Evolutionary conservation across 2,797 vertebrate species (phyloP).

Genomic region (Chromis chromis): DNA sequence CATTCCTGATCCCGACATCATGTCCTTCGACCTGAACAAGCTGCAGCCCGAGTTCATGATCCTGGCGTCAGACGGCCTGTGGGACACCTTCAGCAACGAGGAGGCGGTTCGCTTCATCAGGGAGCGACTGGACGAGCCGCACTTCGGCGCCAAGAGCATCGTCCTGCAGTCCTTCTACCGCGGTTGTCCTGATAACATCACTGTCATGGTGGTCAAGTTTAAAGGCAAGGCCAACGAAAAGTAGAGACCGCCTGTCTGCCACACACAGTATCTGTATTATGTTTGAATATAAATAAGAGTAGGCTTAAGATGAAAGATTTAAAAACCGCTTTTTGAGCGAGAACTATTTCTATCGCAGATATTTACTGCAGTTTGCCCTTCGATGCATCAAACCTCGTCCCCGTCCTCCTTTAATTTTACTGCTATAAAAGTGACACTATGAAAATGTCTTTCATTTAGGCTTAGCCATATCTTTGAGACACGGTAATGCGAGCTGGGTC

Average conservation of each 20-base stretch:
- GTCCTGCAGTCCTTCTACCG: slow-evolving; percentile 96
- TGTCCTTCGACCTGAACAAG: slow-evolving; percentile 97
- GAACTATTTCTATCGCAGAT: slow-evolving; percentile 70
- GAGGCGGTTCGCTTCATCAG: slow-evolving; percentile 97
- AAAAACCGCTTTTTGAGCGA: slow-evolving; percentile 62
- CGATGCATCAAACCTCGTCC: slow-evolving; percentile 9
- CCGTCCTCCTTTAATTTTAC: slow-evolving; percentile 25
- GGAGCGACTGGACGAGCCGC: slow-evolving; percentile 96
- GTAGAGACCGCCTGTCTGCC: slow-evolving; percentile 71
- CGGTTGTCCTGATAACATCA: slow-evolving; percentile 98
- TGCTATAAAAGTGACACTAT: slow-evolving; percentile 42
- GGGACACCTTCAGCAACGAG: slow-evolving; percentile 99
- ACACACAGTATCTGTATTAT: slow-evolving; percentile 45
- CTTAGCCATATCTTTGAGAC: slow-evolving; percentile 29
- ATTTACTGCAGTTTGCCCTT: slow-evolving; percentile 52
- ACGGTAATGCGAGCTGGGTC: slow-evolving; percentile 48
- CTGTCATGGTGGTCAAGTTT: slow-evolving; percentile 99
- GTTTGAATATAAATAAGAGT: slow-evolving; percentile 59
- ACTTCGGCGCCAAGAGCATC: slow-evolving; percentile 97
- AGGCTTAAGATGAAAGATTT: slow-evolving; percentile 51
- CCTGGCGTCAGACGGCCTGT: slow-evolving; percentile 96
- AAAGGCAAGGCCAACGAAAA: slow-evolving; percentile 89
- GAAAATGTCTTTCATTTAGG: slow-evolving; percentile 36
- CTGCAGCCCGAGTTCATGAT: slow-evolving; percentile 99
- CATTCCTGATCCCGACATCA: slow-evolving; percentile 94